A percentile compares a stretch with the other conserved stretches of the same genome.
Conservation (phyloP, 2,113 vertebrate genomes). For the Puma concolor region DNA sequence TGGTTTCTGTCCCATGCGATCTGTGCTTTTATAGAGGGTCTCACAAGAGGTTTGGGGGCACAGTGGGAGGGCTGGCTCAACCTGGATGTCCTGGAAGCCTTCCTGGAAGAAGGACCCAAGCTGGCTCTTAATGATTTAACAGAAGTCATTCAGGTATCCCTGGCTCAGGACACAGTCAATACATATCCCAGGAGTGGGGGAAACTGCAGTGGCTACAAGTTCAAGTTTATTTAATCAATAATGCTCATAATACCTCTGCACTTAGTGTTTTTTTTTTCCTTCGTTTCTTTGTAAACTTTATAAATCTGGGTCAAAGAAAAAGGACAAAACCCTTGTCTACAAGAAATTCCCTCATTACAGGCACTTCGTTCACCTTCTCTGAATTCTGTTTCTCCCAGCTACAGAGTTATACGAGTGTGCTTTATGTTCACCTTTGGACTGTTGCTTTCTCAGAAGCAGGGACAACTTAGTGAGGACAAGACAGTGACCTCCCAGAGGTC, state of each 20-base stretch:
- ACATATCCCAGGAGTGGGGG: not conserved
- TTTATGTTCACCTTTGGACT: not conserved
- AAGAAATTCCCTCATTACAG: not conserved
- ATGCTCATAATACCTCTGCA: not conserved
- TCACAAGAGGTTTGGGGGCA: not conserved
- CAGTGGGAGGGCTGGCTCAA: not conserved
- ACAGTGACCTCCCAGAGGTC: not conserved
- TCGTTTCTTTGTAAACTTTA: conserved; percentile 25
- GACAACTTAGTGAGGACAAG: not conserved
- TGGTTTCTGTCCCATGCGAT: not conserved
- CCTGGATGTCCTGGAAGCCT: not conserved
- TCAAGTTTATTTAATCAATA: not conserved
- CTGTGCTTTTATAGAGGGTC: not conserved
- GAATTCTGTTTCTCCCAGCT: not conserved
- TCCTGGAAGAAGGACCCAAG: not conserved
- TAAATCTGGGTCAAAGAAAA: not conserved
- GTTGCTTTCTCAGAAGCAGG: not conserved
- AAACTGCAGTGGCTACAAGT: not conserved
- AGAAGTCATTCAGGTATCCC: not conserved
- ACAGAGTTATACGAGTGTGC: not conserved
- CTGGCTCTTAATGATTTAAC: not conserved
- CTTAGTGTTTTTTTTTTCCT: not conserved
- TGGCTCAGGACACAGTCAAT: not conserved
- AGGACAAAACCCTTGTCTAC: not conserved
- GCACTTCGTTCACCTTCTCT: not conserved